phyloP scores from a whole-genome alignment of 2,113 vertebrate species.

The Carassius auratus region DNA sequence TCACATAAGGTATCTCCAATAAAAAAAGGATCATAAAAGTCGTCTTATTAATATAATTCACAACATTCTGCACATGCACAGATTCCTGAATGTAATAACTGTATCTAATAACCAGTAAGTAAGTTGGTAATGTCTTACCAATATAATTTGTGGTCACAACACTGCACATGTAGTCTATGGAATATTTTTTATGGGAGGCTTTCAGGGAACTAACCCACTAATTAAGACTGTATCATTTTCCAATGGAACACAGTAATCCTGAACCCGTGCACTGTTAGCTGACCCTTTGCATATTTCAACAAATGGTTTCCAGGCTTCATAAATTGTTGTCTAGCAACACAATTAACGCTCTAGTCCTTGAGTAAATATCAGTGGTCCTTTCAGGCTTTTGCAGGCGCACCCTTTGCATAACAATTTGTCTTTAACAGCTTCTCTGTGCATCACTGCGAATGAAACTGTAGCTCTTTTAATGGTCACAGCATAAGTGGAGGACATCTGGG shows the following conservation, averaged over 20 bases:
- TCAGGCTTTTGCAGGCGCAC: conserved; percentile 26
- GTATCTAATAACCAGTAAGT: not conserved
- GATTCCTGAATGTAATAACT: not conserved
- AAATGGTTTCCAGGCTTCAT: conserved; percentile 63
- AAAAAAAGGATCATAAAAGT: not conserved
- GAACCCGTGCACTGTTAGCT: conserved; percentile 53
- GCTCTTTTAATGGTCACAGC: conserved; percentile 12
- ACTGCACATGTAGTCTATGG: not conserved
- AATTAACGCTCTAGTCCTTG: conserved; percentile 52
- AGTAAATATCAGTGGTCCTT: conserved; percentile 64
- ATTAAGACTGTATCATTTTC: conserved; percentile 33
- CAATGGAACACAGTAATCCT: conserved; percentile 37
- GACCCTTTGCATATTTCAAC: conserved; percentile 66
- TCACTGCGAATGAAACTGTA: conserved; percentile 8
- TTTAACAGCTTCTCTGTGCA: conserved; percentile 36
- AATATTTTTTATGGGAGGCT: not conserved
- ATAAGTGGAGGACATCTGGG: conserved; percentile 12
- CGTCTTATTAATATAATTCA: not conserved
- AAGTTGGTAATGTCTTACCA: not conserved
- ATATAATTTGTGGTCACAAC: not conserved
- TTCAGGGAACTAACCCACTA: not conserved
- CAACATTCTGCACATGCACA: not conserved
- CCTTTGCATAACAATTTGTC: conserved; percentile 47
- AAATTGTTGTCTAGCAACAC: conserved; percentile 78
- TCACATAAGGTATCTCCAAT: not conserved